A percentile compares a stretch with the other conserved stretches of the same genome.
These are phyloP conservation scores for Adelges cooleyi DNA, from an alignment of 1,140 invertebrate species.

Conservation along the genomic window DNA sequence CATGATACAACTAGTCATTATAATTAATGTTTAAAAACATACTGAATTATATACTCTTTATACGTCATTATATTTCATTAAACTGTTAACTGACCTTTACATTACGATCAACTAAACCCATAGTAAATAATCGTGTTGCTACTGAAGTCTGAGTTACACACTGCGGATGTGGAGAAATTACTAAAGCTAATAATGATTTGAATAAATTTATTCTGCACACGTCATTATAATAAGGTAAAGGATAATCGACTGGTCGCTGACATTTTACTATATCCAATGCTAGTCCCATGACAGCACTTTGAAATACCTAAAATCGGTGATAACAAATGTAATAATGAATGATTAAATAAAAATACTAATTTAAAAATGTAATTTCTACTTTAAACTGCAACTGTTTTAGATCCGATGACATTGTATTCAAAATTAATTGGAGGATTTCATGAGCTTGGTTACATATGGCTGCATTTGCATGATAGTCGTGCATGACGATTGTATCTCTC, in stretches of 20 bases:
- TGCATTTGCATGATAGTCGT: conserved; percentile 12
- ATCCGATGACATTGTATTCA: conserved; percentile 6
- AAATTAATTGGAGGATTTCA: neutral
- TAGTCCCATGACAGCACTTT: conserved; percentile 7
- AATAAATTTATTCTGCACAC: neutral
- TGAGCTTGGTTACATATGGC: conserved; percentile 16
- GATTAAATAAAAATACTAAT: neutral
- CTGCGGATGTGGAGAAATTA: conserved; percentile 16
- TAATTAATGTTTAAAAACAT: no score
- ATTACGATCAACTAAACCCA: conserved; percentile 1
- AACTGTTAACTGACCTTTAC: conserved; percentile 6
- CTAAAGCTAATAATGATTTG: neutral
- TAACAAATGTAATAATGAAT: neutral
- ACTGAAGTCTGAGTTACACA: neutral
- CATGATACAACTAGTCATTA: no score
- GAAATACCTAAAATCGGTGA: conserved; percentile 24
- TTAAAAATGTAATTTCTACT: neutral
- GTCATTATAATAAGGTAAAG: conserved; percentile 12
- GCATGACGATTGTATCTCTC: conserved; percentile 15
- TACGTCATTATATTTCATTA: no score
- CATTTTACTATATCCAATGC: conserved; percentile 13
- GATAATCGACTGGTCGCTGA: conserved; percentile 4
- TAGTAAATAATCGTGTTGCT: conserved; percentile 2
- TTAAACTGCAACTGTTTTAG: conserved; percentile 6
- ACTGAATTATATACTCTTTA: no score